phyloP scores from a whole-genome alignment of 2,797 vertebrate species.

The Hydrocynus forskahlii region DNA sequence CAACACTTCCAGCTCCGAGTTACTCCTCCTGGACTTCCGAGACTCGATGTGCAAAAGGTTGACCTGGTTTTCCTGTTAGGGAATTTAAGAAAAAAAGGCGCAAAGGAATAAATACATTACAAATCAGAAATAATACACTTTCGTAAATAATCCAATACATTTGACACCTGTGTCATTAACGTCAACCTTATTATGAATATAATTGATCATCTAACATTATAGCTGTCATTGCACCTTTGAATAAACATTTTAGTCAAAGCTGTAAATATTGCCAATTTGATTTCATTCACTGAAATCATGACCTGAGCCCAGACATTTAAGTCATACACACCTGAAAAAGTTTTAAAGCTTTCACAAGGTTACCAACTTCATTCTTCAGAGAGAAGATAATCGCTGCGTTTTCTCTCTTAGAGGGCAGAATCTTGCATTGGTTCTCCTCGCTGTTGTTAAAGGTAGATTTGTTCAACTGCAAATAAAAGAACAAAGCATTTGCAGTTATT shows the following conservation, averaged over 20 bases:
- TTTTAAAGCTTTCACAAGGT: slow-evolving; percentile 93
- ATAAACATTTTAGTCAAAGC: too few relatives aligned
- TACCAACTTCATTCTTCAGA: slow-evolving; percentile 95
- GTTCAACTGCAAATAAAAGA: slow-evolving; percentile 77
- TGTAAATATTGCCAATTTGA: too few relatives aligned
- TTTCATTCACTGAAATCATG: too few relatives aligned
- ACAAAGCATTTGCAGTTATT: neutral
- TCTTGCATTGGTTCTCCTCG: slow-evolving; percentile 90
- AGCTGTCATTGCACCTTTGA: too few relatives aligned
- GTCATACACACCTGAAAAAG: slow-evolving; percentile 87
- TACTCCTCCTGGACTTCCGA: slow-evolving; percentile 90
- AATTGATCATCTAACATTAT: too few relatives aligned
- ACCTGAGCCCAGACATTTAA: neutral
- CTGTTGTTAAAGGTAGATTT: slow-evolving; percentile 85
- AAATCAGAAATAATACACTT: neutral
- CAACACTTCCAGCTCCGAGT: slow-evolving; percentile 96
- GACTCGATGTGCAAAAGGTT: slow-evolving; percentile 96
- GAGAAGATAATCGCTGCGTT: slow-evolving; percentile 92
- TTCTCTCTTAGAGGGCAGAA: slow-evolving; percentile 79
- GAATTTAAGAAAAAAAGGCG: neutral
- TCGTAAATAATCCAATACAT: too few relatives aligned
- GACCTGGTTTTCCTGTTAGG: slow-evolving; percentile 90
- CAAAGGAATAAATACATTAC: neutral
- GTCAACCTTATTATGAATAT: neutral
- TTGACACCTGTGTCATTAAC: neutral